Evolutionary conservation across 2,113 vertebrate species (phyloP).

Genomic region (Colinus virginianus): DNA sequence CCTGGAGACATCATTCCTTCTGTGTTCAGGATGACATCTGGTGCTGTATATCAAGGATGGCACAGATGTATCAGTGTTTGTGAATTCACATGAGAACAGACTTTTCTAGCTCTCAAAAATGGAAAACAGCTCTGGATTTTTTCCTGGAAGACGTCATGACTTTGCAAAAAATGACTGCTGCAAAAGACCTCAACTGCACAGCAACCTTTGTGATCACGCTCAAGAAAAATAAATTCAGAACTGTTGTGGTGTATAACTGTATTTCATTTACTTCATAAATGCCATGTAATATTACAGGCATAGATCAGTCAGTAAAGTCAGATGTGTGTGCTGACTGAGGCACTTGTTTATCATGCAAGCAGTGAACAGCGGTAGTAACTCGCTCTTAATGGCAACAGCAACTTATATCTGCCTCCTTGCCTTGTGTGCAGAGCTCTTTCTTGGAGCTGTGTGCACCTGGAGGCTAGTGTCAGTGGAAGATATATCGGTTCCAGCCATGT

Average conservation of each 20-base stretch:
- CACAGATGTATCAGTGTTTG: not conserved
- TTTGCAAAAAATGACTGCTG: conserved; percentile 31
- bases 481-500: not conserved
- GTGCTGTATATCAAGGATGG: not conserved
- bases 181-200: not conserved
- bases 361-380: not conserved
- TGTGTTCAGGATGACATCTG: not conserved
- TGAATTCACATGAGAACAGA: not conserved
- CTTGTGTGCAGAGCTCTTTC: not conserved
- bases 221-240: not conserved
- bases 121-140: conserved; percentile 34
- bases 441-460: not conserved
- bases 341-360: conserved; percentile 23
- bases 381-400: not conserved
- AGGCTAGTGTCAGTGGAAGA: conserved; percentile 18
- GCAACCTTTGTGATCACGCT: not conserved
- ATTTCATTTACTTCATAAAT: conserved; percentile 16
- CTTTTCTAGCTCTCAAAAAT: not conserved
- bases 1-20: rapidly evolving
- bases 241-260: not conserved
- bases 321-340: not conserved
- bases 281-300: not conserved
- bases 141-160: conserved; percentile 38
- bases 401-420: not conserved
- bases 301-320: conserved; percentile 5